Base-by-base conservation (phyloP, 2,797 vertebrate genomes). In the Clarias pachynema region DNA sequence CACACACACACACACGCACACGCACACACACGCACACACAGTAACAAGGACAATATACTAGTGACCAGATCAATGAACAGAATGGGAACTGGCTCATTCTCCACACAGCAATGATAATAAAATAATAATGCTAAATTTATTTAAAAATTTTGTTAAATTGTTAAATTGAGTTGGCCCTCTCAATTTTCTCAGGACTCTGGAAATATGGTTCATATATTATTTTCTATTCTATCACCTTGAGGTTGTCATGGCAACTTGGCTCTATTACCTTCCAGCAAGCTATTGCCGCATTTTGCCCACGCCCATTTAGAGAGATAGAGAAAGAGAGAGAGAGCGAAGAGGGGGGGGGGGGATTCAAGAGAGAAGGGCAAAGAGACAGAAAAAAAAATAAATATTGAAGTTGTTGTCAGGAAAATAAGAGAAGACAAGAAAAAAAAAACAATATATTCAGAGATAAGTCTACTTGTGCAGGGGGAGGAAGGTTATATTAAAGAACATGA, bases 241-340 rank as follows among this genome's bases (percentile, higher is more conserved):
- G 92, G 93, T 91, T 89, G 90, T 72, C 85, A 91, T 91, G 88
- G 90, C 86, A 59, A 93, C 89, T 69, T 4, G 57, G 89, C 91
- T 94, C 72, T 82, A 59, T 84, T 85, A 66, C 57, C 31, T 93
- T 29, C 90, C 91, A 95, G 93, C 91, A 91, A 91, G 89, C 94
- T 92, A 90, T 88, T 84, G 87, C 90, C 89, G 80, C 89, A 90
- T 91, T 90, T 90, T 91, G 92, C 49, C 92, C 94, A 93, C 93
- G 72, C 86, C 84, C 89, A 91, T 86, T 84, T 3, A 93, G 91
- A 83, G 78, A 85, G 34, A 72, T 24, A 63, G 79, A 22, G 65
- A 62, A 60, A 31, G 49, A 31, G n/a, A 65, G 62, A 65, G n/a
- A 65, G 62, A 26, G 62, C 1, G 62, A 14, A 9, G 26, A 1